phyloP scores from a whole-genome alignment of 2,888 invertebrate genomes.

The Gibbula magus region DNA sequence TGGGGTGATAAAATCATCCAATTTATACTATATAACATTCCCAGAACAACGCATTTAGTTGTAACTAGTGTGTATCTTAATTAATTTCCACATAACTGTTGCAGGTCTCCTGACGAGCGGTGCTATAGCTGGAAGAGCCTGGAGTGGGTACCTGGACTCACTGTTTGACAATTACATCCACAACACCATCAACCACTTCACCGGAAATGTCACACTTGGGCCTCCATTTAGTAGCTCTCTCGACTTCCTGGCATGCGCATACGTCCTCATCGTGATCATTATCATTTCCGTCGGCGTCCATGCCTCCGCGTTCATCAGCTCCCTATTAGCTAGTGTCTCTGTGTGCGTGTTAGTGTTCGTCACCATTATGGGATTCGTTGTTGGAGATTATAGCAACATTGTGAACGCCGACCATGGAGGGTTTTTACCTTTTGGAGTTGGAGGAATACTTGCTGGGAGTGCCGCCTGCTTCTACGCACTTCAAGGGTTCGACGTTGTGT shows the following conservation, averaged over 20 bases:
- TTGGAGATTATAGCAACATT: constrained; percentile 89
- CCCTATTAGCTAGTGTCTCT: constrained; percentile 70
- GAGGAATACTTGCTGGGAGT: constrained; percentile 73
- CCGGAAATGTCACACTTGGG: constrained; percentile 52
- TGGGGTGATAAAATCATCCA: too few relatives aligned
- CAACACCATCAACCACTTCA: constrained; percentile 34
- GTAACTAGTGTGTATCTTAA: not conserved
- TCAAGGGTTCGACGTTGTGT: constrained; percentile 74
- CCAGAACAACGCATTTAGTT: too few relatives aligned
- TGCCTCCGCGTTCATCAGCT: constrained; percentile 73
- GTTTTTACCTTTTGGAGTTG: constrained; percentile 67
- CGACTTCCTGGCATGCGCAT: constrained; percentile 73
- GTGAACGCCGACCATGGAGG: constrained; percentile 75
- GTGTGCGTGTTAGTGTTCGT: constrained; percentile 72
- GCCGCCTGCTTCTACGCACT: constrained; percentile 76
- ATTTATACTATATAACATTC: too few relatives aligned
- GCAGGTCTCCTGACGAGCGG: constrained; percentile 46
- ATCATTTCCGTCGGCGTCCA: constrained; percentile 68
- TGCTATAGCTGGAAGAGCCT: constrained; percentile 74
- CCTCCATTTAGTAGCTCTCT: constrained; percentile 65
- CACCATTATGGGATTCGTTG: constrained; percentile 84
- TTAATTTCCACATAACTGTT: not conserved
- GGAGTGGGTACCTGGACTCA: constrained; percentile 70
- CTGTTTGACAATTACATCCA: constrained; percentile 63
- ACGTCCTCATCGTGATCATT: constrained; percentile 76